These are phyloP conservation scores for Notoglanidium macrostoma DNA, from an alignment of 2,797 vertebrate genomes.

Conservation along the genomic window DNA sequence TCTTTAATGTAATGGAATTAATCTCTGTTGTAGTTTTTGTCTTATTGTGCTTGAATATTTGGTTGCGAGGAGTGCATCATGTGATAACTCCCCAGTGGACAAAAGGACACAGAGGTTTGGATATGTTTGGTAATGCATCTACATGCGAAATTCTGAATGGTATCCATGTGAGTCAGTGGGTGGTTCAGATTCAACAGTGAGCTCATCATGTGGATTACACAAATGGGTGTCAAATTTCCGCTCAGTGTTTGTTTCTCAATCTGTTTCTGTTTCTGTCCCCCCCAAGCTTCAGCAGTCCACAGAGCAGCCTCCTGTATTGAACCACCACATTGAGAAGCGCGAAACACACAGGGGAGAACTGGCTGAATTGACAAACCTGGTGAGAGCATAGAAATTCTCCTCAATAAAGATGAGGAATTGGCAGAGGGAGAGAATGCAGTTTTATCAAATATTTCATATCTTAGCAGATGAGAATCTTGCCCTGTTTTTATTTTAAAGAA, in stretches of 20 bases:
- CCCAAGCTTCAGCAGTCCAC: constrained; percentile 73
- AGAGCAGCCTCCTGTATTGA: constrained; percentile 65
- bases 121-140: constrained; percentile 22
- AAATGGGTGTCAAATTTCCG: constrained; percentile 57
- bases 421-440: background rate
- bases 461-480: background rate
- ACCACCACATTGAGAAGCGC: constrained; percentile 72
- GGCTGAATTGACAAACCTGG: constrained; percentile 75
- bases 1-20: background rate
- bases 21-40: background rate
- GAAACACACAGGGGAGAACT: constrained; percentile 69
- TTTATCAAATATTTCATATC: background rate
- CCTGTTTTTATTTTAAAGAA: background rate
- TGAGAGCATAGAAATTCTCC: constrained; percentile 57
- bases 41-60: constrained; percentile 1
- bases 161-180: constrained; percentile 58
- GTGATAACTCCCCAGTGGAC: constrained; percentile 6
- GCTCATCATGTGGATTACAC: constrained; percentile 52
- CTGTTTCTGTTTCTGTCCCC: constrained; percentile 15
- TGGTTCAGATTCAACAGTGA: constrained; percentile 58
- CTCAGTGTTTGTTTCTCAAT: constrained; percentile 25
- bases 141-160: constrained; percentile 8
- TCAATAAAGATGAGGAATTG: background rate
- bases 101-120: constrained; percentile 21
- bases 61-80: constrained; percentile 1